Conservation (phyloP, 2,888 invertebrate species). For the Drepana falcataria region DNA sequence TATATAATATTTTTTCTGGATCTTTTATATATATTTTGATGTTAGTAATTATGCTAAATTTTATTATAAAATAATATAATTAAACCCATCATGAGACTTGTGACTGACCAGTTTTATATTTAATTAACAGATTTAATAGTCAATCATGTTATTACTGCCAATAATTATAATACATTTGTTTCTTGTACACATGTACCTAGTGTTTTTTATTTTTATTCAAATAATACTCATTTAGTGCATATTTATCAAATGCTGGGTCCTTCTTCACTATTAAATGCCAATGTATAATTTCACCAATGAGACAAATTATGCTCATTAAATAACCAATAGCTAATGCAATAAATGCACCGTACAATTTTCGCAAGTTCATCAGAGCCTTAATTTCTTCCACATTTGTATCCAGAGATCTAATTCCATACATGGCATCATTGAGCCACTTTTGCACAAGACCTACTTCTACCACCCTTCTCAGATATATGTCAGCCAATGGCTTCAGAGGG, state of each 20-base stretch:
- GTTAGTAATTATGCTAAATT: constrained; percentile 2
- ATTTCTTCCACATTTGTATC: constrained; percentile 78
- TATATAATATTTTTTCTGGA: too few relatives aligned
- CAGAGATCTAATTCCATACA: constrained; percentile 76
- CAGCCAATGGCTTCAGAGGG: constrained; percentile 83
- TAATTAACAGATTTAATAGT: constrained; percentile 27
- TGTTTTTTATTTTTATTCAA: constrained; percentile 58
- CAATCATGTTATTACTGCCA: constrained; percentile 34
- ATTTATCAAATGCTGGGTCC: constrained; percentile 86
- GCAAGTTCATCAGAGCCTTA: constrained; percentile 88
- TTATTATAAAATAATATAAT: constrained; percentile 1
- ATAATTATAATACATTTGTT: constrained; percentile 28
- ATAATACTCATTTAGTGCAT: constrained; percentile 78
- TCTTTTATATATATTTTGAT: not conserved
- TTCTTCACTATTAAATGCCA: constrained; percentile 82
- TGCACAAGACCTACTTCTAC: constrained; percentile 86
- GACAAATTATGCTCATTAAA: constrained; percentile 72
- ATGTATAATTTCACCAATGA: constrained; percentile 82
- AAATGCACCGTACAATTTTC: constrained; percentile 87
- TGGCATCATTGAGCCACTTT: constrained; percentile 89
- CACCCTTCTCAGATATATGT: constrained; percentile 82
- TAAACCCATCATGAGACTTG: constrained; percentile 11
- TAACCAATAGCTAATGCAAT: constrained; percentile 86
- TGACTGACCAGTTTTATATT: constrained; percentile 39
- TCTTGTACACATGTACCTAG: constrained; percentile 15